phyloP scores from a whole-genome alignment of 2,113 vertebrate genomes.

The Genyomyrus donnyi region DNA sequence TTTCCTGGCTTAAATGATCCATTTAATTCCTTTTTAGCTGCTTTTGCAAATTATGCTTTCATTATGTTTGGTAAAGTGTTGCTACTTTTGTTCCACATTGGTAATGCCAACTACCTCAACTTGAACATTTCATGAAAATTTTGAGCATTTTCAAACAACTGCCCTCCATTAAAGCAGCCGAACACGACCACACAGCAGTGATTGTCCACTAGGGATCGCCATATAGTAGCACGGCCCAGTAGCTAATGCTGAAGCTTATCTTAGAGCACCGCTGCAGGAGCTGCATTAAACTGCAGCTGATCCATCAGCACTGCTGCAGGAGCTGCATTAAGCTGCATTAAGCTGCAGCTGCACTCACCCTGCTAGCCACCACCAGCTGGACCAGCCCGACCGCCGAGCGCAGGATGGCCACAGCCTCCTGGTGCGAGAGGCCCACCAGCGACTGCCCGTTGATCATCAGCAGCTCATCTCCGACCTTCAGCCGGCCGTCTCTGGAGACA shows the following conservation, averaged over 20 bases:
- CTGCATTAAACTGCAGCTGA: neutral
- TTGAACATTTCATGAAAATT: neutral
- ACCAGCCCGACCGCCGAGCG: conserved; percentile 77
- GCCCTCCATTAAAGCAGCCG: neutral
- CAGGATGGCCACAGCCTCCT: conserved; percentile 82
- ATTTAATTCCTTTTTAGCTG: neutral
- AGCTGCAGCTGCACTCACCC: conserved; percentile 57
- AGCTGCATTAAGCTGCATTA: neutral
- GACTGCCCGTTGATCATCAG: conserved; percentile 92
- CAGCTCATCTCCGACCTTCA: conserved; percentile 80
- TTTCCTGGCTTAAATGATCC: neutral
- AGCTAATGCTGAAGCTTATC: neutral
- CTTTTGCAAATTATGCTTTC: neutral
- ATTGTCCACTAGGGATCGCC: neutral
- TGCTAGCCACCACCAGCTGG: conserved; percentile 85
- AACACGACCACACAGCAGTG: neutral
- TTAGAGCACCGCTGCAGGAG: neutral
- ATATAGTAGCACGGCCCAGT: neutral
- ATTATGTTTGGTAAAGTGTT: neutral
- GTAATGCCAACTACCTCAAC: neutral
- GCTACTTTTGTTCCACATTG: neutral
- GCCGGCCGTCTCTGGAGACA: conserved; percentile 76
- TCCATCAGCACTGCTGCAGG: neutral
- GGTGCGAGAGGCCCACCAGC: conserved; percentile 85
- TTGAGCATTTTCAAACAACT: neutral